phyloP scores from a whole-genome alignment of 2,797 vertebrate species.

The Micromesistius poutassou region DNA sequence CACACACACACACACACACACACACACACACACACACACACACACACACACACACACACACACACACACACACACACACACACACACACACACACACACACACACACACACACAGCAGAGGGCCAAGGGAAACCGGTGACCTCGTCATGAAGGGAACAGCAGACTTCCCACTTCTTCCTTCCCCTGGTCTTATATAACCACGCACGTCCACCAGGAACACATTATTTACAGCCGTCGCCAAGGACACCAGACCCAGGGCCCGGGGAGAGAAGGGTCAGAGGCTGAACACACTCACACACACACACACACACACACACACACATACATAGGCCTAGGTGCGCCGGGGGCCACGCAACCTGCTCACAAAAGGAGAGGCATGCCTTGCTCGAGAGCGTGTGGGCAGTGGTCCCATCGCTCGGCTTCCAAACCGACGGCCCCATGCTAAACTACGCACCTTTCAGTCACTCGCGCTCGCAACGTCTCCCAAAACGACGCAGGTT shows the following conservation, averaged over 20 bases:
- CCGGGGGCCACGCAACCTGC: not conserved
- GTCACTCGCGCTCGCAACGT: not conserved
- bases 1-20: conserved; percentile 12
- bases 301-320: conserved; percentile 3
- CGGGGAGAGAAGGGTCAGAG: not conserved
- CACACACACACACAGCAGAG: conserved; percentile 9
- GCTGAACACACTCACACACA: not conserved
- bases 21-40: conserved; percentile 1
- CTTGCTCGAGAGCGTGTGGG: not conserved
- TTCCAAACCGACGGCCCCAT: not conserved
- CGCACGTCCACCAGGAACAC: conserved; percentile 2
- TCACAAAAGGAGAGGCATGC: not conserved
- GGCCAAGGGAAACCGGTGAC: conserved; percentile 51
- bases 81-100: conserved; percentile 3
- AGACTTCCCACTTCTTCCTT: conserved; percentile 29
- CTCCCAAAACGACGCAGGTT: not conserved
- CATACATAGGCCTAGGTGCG: not conserved
- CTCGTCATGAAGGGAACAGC: conserved; percentile 28
- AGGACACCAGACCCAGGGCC: not conserved
- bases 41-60: conserved; percentile 1
- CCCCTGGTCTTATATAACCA: conserved; percentile 32
- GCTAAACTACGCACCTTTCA: not conserved
- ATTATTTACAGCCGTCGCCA: conserved; percentile 1
- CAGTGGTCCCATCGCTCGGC: not conserved
- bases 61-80: conserved; percentile 6